Percentiles rank a stretch among this genome's conserved stretches.
Conservation (phyloP, 1,140 invertebrate species). For the Physella acuta region DNA sequence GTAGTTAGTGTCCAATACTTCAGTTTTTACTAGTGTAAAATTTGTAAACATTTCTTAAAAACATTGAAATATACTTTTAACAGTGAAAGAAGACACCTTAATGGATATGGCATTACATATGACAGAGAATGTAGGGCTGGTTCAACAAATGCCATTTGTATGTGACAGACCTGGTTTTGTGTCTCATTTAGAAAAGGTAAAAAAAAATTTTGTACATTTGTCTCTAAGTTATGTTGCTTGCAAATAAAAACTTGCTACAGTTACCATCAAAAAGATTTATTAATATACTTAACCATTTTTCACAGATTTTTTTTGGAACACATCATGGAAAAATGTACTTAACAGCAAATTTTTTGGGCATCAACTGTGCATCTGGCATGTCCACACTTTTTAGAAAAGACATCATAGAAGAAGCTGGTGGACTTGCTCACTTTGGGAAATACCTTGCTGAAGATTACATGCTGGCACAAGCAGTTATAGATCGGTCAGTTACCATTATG, state of each 20-base stretch:
- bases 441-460: slow-evolving; percentile 99
- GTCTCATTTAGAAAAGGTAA: slow-evolving; percentile 88
- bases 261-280: not conserved
- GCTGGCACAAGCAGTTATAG: slow-evolving; percentile 87
- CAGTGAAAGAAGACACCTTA: slow-evolving; percentile 91
- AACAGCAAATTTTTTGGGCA: slow-evolving; percentile 64
- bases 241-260: not conserved
- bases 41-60: too few species aligned
- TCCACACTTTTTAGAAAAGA: slow-evolving; percentile 89
- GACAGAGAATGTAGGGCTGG: slow-evolving; percentile 85
- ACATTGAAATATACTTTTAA: slow-evolving; percentile 36
- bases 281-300: not conserved
- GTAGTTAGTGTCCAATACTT: too few species aligned
- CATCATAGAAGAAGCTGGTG: slow-evolving; percentile 88
- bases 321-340: slow-evolving; percentile 30
- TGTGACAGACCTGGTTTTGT: slow-evolving; percentile 93
- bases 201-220: too few species aligned
- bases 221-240: too few species aligned
- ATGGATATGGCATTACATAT: slow-evolving; percentile 93
- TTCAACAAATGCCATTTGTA: slow-evolving; percentile 98
- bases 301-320: slow-evolving; percentile 30
- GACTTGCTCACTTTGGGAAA: slow-evolving; percentile 84
- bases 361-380: slow-evolving; percentile 99
- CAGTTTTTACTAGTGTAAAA: too few species aligned
- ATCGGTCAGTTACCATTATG: slow-evolving; percentile 62